These are phyloP conservation scores for Rhinatrema bivittatum DNA, from an alignment of 2,797 vertebrate species.

Conservation along the genomic window DNA sequence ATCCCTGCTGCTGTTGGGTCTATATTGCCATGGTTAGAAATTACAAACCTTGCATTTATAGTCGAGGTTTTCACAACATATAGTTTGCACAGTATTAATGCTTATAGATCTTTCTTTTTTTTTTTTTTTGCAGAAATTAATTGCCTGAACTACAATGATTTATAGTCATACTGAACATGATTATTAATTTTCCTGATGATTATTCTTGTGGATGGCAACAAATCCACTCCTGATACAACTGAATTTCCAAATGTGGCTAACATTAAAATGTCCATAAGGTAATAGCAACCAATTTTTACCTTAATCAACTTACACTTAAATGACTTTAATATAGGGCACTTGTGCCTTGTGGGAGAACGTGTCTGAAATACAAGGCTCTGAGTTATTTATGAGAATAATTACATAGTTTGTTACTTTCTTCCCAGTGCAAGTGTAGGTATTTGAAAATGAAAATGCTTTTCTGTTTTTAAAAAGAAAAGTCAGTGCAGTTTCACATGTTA, in stretches of 20 bases:
- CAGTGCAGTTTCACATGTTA: constrained; percentile 24
- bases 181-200: constrained; percentile 97
- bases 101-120: constrained; percentile 80
- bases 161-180: constrained; percentile 83
- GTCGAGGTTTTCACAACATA: constrained; percentile 70
- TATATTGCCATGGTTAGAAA: constrained; percentile 36
- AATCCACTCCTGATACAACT: constrained; percentile 66
- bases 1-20: constrained; percentile 35
- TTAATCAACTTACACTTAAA: constrained; percentile 87
- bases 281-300: constrained; percentile 83
- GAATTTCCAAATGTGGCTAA: constrained; percentile 70
- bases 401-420: constrained; percentile 67
- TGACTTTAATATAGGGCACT: constrained; percentile 77
- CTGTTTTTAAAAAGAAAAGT: constrained; percentile 37
- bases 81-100: constrained; percentile 73
- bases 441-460: constrained; percentile 52
- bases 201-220: constrained; percentile 87
- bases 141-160: constrained; percentile 93
- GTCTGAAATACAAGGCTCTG: constrained; percentile 69
- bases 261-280: constrained; percentile 79
- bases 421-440: constrained; percentile 56
- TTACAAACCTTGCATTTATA: constrained; percentile 46
- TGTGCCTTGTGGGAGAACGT: constrained; percentile 69
- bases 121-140: constrained; percentile 83
- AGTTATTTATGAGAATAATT: constrained; percentile 80